These are phyloP conservation scores for Notocelia uddmanniana DNA, from an alignment of 2,888 invertebrate species.

Conservation along the genomic window DNA sequence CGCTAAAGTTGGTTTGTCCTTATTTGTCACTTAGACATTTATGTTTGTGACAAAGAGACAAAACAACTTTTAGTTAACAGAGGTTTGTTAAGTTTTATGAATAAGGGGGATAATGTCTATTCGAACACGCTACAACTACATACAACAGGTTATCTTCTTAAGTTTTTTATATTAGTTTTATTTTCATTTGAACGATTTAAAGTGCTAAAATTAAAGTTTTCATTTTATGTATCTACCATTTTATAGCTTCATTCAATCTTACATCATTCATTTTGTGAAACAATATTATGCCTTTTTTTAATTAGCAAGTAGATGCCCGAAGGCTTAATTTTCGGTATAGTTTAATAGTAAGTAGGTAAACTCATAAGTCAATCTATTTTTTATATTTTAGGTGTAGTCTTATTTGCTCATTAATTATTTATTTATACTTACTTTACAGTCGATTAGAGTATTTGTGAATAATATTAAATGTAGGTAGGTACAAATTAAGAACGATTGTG, in stretches of 20 bases:
- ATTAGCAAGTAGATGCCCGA: no score
- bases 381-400: background rate
- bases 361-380: constrained; percentile 29
- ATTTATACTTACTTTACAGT: constrained; percentile 20
- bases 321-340: background rate
- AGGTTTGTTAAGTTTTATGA: no score
- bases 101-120: no score
- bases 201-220: no score
- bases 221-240: background rate
- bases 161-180: no score
- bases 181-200: no score
- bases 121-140: no score
- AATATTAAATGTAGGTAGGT: constrained; percentile 7
- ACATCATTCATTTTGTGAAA: background rate
- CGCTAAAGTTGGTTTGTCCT: no score
- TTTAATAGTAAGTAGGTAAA: constrained; percentile 27
- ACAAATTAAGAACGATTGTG: constrained; percentile 25
- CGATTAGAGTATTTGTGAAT: background rate
- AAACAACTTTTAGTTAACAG: no score
- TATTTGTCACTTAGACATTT: no score
- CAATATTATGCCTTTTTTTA: background rate
- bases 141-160: no score
- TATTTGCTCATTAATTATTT: constrained; percentile 39
- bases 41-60: no score
- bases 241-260: background rate